These are phyloP conservation scores for Bovichtus diacanthus DNA, from an alignment of 2,797 vertebrate genomes.

Conservation along the genomic window DNA sequence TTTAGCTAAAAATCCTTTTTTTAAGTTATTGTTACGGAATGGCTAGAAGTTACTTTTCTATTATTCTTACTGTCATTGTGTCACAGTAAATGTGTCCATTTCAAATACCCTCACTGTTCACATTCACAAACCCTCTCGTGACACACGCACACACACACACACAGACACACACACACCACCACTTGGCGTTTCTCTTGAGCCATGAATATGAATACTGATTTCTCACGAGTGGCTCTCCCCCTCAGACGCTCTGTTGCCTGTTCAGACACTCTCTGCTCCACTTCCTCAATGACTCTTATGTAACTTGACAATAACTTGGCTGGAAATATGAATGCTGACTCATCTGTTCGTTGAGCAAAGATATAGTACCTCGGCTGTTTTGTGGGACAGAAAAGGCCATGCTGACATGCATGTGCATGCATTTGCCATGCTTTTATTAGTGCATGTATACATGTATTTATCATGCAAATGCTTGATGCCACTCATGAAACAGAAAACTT, in stretches of 20 bases:
- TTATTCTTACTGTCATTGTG: neutral
- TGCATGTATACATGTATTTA: neutral
- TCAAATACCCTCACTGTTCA: neutral
- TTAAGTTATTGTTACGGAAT: neutral
- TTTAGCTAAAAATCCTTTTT: neutral
- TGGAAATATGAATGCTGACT: constrained; percentile 52
- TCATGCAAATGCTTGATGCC: neutral
- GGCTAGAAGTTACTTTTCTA: neutral
- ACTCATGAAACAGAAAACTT: neutral
- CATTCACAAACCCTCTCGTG: neutral
- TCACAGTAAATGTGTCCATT: neutral
- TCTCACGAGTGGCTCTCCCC: neutral
- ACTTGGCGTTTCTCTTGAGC: neutral
- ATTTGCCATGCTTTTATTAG: neutral
- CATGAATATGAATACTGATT: constrained; percentile 1
- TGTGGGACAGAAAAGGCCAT: neutral
- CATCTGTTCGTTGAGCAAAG: constrained; percentile 20
- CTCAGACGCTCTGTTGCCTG: constrained; percentile 21
- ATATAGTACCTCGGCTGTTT: neutral
- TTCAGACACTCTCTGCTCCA: constrained; percentile 37
- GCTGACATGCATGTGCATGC: neutral
- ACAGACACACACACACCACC: too few species aligned
- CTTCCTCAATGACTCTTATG: constrained; percentile 35
- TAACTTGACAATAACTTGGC: constrained; percentile 45
- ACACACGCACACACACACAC: neutral